Percentiles rank a stretch among this genome's conserved stretches.
phyloP scores from a whole-genome alignment of 2,797 vertebrate genomes.

The Anas bahamensis region DNA sequence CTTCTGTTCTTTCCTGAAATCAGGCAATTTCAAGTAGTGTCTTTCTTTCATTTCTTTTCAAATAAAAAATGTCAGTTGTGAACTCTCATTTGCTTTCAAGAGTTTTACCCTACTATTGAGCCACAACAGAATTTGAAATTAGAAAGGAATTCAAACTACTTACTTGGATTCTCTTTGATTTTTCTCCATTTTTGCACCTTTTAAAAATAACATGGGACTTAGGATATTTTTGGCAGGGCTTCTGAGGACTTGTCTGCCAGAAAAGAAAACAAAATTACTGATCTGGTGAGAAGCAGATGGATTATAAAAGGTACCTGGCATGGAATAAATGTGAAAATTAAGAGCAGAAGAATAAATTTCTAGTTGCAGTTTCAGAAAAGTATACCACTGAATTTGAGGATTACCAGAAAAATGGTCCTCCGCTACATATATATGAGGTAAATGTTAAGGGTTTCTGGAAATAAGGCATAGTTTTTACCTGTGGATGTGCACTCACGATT shows the following conservation, averaged over 20 bases:
- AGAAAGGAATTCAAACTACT: conserved; percentile 10
- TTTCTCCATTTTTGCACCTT: conserved; percentile 25
- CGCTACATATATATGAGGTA: neutral
- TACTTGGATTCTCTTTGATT: conserved; percentile 29
- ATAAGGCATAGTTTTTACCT: neutral
- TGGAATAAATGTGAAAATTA: conserved; percentile 20
- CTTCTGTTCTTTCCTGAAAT: conserved; percentile 7
- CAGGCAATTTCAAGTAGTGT: neutral
- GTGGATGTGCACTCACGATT: neutral
- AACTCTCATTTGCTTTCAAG: neutral
- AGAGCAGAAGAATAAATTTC: conserved; percentile 31
- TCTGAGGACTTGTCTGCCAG: conserved; percentile 35
- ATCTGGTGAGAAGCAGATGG: conserved; percentile 47
- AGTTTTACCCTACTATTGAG: neutral
- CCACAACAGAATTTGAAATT: neutral
- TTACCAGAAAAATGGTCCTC: neutral
- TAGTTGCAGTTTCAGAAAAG: conserved; percentile 21
- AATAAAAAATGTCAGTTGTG: conserved; percentile 20
- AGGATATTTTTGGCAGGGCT: conserved; percentile 32
- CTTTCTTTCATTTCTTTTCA: conserved; percentile 10
- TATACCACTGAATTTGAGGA: neutral
- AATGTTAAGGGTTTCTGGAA: neutral
- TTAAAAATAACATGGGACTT: conserved; percentile 49
- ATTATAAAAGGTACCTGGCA: conserved; percentile 50
- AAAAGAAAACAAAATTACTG: conserved; percentile 51